Percentiles rank a stretch among this genome's conserved stretches.
Evolutionary conservation across 2,888 invertebrate genomes (phyloP).

Genomic region (Halocaridina rubra): DNA sequence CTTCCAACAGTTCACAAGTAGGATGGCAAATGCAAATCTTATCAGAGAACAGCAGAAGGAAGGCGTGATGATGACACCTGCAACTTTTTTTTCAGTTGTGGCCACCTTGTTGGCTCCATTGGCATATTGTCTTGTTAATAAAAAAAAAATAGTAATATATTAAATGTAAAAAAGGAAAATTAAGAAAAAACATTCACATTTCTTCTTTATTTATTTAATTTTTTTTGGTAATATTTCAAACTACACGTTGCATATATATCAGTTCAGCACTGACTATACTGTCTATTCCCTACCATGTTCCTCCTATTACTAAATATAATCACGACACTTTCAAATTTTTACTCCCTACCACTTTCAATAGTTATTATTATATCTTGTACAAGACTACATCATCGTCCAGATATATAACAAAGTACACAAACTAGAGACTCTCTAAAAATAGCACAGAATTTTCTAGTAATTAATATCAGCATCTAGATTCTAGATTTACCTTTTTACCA

Average conservation of each 20-base stretch:
- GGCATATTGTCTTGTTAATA: background rate
- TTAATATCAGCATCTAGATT: conserved; percentile 58
- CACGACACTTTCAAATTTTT: conserved; percentile 57
- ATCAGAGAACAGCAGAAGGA: background rate
- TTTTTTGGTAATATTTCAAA: conserved; percentile 61
- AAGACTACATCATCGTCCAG: conserved; percentile 62
- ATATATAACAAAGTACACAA: conserved; percentile 64
- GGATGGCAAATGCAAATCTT: background rate
- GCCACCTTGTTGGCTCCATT: too few species aligned
- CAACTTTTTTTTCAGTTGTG: too few species aligned
- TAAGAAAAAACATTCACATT: conserved; percentile 25
- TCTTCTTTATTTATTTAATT: conserved; percentile 41
- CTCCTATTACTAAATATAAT: conserved; percentile 57
- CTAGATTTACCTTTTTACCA: conserved; percentile 55
- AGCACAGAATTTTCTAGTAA: conserved; percentile 62
- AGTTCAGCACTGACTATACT: conserved; percentile 59
- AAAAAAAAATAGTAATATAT: background rate
- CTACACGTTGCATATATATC: conserved; percentile 63
- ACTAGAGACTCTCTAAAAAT: conserved; percentile 63
- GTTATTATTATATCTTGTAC: conserved; percentile 59
- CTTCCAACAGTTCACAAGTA: background rate
- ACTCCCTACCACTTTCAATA: conserved; percentile 54
- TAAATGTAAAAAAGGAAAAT: background rate
- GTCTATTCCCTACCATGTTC: conserved; percentile 61
- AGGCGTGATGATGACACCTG: too few species aligned